phyloP scores from a whole-genome alignment of 2,113 vertebrate species.

The Ceuthmochares aereus region DNA sequence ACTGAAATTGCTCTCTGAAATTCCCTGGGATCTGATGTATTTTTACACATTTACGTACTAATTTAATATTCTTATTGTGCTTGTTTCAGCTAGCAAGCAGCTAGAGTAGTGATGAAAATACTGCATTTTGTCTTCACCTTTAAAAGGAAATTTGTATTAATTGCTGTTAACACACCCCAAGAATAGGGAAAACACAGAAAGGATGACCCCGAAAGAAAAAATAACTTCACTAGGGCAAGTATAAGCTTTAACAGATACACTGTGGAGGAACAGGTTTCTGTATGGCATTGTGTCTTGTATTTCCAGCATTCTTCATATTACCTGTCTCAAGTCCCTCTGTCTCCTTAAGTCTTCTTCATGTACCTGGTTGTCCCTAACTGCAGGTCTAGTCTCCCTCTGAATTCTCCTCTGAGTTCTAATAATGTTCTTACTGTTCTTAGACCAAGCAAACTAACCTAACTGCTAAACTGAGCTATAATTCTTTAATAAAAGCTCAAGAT shows the following conservation, averaged over 20 bases:
- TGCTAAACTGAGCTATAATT: background rate
- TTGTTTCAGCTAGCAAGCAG: background rate
- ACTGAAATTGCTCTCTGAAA: background rate
- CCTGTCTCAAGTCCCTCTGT: background rate
- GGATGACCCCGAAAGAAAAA: too few species aligned
- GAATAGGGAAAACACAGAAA: too few species aligned
- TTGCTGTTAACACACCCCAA: too few species aligned
- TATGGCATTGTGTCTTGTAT: background rate
- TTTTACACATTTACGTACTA: background rate
- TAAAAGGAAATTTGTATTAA: too few species aligned
- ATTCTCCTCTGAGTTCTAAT: background rate
- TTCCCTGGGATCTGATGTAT: background rate
- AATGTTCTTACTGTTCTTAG: background rate
- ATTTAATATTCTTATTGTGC: background rate
- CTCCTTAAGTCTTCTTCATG: background rate
- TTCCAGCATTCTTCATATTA: background rate
- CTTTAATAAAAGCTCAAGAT: background rate
- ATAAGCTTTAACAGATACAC: too few species aligned
- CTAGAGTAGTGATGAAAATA: background rate
- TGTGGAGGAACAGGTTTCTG: too few species aligned
- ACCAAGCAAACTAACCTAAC: background rate
- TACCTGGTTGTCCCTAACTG: background rate
- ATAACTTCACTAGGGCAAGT: too few species aligned
- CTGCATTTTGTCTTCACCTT: too few species aligned
- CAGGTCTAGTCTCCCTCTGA: background rate